phyloP scores from a whole-genome alignment of 2,113 vertebrate species.

The Lethenteron reissneri region DNA sequence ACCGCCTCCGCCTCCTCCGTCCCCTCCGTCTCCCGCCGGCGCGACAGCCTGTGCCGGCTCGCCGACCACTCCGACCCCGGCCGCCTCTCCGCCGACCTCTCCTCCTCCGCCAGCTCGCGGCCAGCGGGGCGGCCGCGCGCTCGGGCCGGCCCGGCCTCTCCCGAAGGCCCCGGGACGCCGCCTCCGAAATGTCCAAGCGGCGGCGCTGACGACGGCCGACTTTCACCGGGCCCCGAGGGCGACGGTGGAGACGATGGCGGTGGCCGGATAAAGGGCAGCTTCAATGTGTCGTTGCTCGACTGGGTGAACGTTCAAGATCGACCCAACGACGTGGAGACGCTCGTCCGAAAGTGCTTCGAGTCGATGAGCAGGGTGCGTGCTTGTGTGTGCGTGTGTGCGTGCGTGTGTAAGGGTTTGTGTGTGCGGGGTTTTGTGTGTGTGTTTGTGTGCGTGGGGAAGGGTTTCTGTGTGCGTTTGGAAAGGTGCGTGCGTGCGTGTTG shows the following conservation, averaged over 20 bases:
- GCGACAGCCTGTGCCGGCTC: no score
- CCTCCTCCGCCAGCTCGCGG: no score
- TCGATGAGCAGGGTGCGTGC: slow-evolving; percentile 86
- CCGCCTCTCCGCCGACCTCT: no score
- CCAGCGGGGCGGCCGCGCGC: no score
- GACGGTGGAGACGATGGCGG: no score
- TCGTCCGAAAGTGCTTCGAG: slow-evolving; percentile 97
- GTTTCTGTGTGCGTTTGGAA: background rate
- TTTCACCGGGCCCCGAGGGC: no score
- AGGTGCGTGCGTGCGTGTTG: background rate
- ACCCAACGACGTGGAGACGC: slow-evolving; percentile 87
- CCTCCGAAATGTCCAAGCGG: no score
- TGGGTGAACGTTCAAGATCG: slow-evolving; percentile 98
- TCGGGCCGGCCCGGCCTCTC: no score
- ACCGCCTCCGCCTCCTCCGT: slow-evolving; percentile 23
- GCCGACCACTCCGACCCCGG: no score
- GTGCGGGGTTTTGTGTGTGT: background rate
- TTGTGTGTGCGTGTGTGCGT: background rate
- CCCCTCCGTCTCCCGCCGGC: background rate
- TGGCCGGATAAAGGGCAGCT: slow-evolving; percentile 12
- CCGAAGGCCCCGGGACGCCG: no score
- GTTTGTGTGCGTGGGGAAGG: background rate
- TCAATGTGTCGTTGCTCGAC: slow-evolving; percentile 87
- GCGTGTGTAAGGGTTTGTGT: background rate
- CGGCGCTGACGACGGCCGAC: no score